A percentile compares a stretch with the other conserved stretches of the same genome.
phyloP scores from a whole-genome alignment of 1,140 invertebrate species.

The Drosophila hydei region DNA sequence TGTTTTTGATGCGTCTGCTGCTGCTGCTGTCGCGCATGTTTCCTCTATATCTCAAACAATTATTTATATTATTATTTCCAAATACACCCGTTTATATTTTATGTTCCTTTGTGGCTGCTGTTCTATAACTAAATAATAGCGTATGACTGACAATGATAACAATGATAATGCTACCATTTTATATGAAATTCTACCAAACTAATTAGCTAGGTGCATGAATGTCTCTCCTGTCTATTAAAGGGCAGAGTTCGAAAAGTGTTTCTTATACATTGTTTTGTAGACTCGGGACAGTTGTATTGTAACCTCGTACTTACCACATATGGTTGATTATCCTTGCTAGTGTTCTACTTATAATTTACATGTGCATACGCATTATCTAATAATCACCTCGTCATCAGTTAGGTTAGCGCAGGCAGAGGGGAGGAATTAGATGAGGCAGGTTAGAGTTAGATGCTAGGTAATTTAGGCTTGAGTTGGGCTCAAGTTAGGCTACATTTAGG shows the following conservation, averaged over 20 bases:
- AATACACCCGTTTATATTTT: conserved; percentile 22
- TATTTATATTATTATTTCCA: conserved; percentile 23
- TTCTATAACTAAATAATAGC: conserved; percentile 54
- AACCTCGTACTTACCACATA: conserved; percentile 19
- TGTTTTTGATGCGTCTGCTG: conserved; percentile 53
- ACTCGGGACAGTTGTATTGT: conserved; percentile 31
- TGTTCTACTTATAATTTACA: conserved; percentile 40
- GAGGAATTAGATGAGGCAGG: not conserved
- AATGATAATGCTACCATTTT: conserved; percentile 31
- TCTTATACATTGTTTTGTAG: conserved; percentile 19
- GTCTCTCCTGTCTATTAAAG: conserved; percentile 62
- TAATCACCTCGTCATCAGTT: conserved; percentile 66
- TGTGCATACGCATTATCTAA: conserved; percentile 52
- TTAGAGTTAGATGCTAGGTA: conserved; percentile 24
- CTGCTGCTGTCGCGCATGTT: conserved; percentile 71
- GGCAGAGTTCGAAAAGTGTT: conserved; percentile 38
- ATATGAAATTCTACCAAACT: conserved; percentile 48
- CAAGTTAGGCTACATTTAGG: conserved; percentile 14
- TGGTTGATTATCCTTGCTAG: conserved; percentile 49
- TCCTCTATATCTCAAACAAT: conserved; percentile 22
- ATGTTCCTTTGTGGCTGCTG: conserved; percentile 47
- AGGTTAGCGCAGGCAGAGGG: conserved; percentile 11
- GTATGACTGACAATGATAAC: conserved; percentile 60
- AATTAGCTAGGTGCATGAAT: conserved; percentile 76
- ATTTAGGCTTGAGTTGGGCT: conserved; percentile 24